A percentile compares a stretch with the other conserved stretches of the same genome.
phyloP scores from a whole-genome alignment of 1,140 invertebrate species.

The Drosophila teissieri region DNA sequence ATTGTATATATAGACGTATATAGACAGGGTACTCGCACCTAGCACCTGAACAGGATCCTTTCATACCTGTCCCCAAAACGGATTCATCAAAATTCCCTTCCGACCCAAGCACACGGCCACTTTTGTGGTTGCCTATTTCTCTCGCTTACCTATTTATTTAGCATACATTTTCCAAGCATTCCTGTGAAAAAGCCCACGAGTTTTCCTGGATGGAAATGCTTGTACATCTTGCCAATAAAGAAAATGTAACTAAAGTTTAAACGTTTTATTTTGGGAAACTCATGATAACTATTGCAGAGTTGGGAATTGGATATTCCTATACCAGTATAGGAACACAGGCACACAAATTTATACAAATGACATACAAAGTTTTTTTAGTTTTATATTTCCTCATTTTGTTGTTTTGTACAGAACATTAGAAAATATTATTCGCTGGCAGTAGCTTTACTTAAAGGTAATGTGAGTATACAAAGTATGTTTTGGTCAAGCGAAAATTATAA shows the following conservation, averaged over 20 bases:
- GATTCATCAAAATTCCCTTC: conserved; percentile 62
- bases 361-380: too few species aligned
- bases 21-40: conserved; percentile 77
- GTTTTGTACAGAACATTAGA: too few species aligned
- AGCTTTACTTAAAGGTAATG: too few species aligned
- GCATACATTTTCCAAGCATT: conserved; percentile 49
- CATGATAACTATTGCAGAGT: too few species aligned
- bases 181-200: conserved; percentile 32
- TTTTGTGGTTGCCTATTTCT: conserved; percentile 6
- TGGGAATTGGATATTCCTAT: too few species aligned
- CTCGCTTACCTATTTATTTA: conserved; percentile 48
- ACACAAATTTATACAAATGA: too few species aligned
- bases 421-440: too few species aligned
- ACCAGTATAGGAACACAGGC: too few species aligned
- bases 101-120: conserved; percentile 30
- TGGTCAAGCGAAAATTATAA: background rate
- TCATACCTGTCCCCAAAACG: conserved; percentile 11
- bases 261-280: background rate
- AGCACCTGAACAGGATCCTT: conserved; percentile 45
- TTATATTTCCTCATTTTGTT: too few species aligned
- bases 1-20: conserved; percentile 49
- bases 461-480: too few species aligned
- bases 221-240: conserved; percentile 41
- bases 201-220: conserved; percentile 27
- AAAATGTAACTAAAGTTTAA: conserved; percentile 35